phyloP scores from a whole-genome alignment of 2,797 vertebrate genomes.

The Mus minutoides region DNA sequence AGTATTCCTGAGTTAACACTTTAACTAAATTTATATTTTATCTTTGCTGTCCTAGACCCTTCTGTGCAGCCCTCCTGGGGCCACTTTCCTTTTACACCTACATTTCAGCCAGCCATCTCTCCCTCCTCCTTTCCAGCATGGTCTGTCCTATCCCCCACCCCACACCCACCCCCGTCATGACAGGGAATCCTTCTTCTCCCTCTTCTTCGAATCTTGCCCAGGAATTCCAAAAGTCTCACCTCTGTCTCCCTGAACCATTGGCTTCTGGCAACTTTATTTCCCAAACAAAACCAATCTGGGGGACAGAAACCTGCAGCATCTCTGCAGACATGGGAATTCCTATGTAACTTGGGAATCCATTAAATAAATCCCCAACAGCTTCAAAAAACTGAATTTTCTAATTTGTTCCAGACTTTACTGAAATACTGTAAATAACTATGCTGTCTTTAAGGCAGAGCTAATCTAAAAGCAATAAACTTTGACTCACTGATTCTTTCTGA shows the following conservation, averaged over 20 bases:
- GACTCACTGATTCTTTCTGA: neutral
- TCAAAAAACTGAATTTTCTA: slow-evolving; percentile 21
- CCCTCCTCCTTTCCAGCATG: neutral
- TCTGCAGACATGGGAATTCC: neutral
- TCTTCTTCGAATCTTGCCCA: neutral
- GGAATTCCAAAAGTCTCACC: neutral
- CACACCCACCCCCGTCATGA: neutral
- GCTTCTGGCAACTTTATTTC: neutral
- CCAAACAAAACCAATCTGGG: neutral
- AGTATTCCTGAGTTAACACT: neutral
- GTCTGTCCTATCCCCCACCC: neutral
- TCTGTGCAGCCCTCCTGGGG: neutral
- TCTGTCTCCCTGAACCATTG: neutral
- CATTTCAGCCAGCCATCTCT: neutral
- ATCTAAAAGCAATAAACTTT: neutral
- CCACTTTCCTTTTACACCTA: neutral
- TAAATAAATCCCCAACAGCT: neutral
- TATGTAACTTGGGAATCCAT: neutral
- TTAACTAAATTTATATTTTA: neutral
- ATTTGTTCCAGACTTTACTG: neutral
- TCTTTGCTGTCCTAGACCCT: neutral
- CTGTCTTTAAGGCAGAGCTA: neutral
- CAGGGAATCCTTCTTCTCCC: neutral
- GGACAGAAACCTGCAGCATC: neutral
- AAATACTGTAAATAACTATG: neutral